These are phyloP conservation scores for Cryptus armator DNA, from an alignment of 2,888 invertebrate genomes.

Conservation along the genomic window DNA sequence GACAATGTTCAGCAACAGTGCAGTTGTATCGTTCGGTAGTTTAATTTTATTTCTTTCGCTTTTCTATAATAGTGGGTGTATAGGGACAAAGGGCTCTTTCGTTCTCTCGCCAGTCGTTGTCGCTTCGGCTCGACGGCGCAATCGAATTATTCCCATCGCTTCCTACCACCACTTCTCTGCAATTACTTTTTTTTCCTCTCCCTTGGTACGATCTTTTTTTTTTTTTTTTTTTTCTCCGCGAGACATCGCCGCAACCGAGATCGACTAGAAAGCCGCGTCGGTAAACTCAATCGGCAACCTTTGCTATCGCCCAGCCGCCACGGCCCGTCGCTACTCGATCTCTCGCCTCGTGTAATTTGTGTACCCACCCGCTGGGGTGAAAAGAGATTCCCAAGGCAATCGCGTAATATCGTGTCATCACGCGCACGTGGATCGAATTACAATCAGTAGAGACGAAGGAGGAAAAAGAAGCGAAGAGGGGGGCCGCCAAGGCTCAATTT, in stretches of 20 bases:
- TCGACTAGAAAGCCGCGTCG: constrained; percentile 51
- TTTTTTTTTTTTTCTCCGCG: constrained; percentile 38
- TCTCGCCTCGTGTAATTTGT: constrained; percentile 66
- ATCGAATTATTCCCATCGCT: constrained; percentile 55
- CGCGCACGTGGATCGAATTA: constrained; percentile 68
- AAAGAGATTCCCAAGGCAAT: constrained; percentile 66
- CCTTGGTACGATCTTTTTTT: constrained; percentile 25
- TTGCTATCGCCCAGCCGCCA: constrained; percentile 38
- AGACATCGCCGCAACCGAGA: constrained; percentile 62
- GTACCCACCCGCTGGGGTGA: constrained; percentile 52
- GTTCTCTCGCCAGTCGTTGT: constrained; percentile 21
- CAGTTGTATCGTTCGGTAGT: background rate
- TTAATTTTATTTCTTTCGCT: constrained; percentile 4
- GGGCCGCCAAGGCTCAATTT: constrained; percentile 54
- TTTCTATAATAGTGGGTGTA: background rate
- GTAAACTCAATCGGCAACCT: constrained; percentile 62
- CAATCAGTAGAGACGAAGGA: constrained; percentile 53
- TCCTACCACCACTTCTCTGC: constrained; percentile 25
- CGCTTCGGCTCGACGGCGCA: constrained; percentile 35
- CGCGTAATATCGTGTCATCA: constrained; percentile 66
- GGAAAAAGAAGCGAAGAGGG: background rate
- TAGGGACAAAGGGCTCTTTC: background rate
- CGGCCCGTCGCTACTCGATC: constrained; percentile 50
- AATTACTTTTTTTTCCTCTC: constrained; percentile 44
- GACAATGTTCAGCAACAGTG: background rate